Percentiles rank a stretch among this genome's conserved stretches.
Conservation (phyloP, 2,888 invertebrate genomes). For the Agonopterix arenella region DNA sequence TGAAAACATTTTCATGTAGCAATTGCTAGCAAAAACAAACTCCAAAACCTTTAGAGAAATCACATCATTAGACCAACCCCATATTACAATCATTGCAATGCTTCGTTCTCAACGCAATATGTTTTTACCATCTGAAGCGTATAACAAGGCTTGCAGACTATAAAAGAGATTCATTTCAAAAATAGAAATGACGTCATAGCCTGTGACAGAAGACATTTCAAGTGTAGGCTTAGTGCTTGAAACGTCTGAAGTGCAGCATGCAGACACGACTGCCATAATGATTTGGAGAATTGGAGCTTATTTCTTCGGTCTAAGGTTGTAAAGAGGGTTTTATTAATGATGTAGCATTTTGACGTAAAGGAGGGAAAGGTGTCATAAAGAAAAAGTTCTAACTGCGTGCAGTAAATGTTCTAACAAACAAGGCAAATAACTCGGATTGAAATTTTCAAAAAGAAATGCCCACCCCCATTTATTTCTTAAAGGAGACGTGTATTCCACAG, state of each 20-base stretch:
- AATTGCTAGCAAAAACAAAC: too few species aligned
- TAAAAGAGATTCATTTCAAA: slow-evolving; percentile 16
- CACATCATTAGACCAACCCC: neutral
- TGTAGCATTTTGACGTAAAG: neutral
- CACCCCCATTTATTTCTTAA: too few species aligned
- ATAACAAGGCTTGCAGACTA: neutral
- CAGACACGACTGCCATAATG: neutral
- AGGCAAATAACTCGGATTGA: too few species aligned
- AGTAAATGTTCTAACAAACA: too few species aligned
- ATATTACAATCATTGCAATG: neutral
- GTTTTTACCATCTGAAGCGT: neutral
- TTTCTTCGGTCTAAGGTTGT: neutral
- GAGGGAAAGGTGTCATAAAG: neutral
- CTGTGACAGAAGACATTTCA: slow-evolving; percentile 27
- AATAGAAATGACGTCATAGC: slow-evolving; percentile 23
- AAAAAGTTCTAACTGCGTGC: neutral
- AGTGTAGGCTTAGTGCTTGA: slow-evolving; percentile 22
- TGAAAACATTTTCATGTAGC: too few species aligned
- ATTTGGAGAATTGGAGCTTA: neutral
- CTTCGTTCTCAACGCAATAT: neutral
- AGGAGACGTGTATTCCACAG: too few species aligned
- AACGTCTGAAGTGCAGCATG: slow-evolving; percentile 18
- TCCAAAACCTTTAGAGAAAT: neutral
- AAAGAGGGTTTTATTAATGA: neutral
- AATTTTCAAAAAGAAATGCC: too few species aligned